Base-by-base conservation (phyloP, 2,113 vertebrate species). In the Leptobrachium leishanense region DNA sequence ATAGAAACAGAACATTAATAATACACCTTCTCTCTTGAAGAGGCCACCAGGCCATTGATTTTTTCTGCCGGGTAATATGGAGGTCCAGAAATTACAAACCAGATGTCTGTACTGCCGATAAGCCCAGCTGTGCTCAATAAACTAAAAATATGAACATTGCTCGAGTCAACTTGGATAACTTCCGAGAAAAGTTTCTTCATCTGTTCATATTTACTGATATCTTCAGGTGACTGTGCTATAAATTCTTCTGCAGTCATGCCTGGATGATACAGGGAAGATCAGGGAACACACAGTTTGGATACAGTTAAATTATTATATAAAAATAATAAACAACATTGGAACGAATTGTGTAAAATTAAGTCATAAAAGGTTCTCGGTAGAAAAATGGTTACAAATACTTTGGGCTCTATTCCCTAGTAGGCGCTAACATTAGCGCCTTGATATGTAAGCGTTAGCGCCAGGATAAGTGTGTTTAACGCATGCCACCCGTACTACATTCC, bases 81-180 rank as follows among this genome's bases (percentile, higher is more conserved):
- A 0, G 93, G 91, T 59, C 93, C 93, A 20, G 89, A 90, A 65
- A 92, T 91, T 1, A 91, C 86, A 43, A 95, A 95, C 95, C 95
- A 96, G 44, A 95, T 76, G 65, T 89, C 89, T 74, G 92, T 63
- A 20, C 88, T 88, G 69, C 1, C 87, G 39, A 69, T 76, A 3
- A 83, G 86, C 42, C 66, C 85, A 0, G 84, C 74, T 40, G 84
- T 85, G 2, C 85, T 90, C 44, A 90, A 79, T n/a, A 92, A 90
- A 12, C 95, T 96, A 89, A 96, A 96, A 83, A 96, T 77, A 15
- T 95, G 91, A 50, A 96, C 77, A 0, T 92, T 90, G 57, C 93
- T 90, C 0, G 83, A 78, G 1, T 83, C 83, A 4, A 87, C 92
- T 66, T 90, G 90, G 43, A 94, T 59, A 65, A 95, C 83, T 76